A percentile compares a stretch with the other conserved stretches of the same genome.
These are phyloP conservation scores for Drosophila ironensis DNA, from an alignment of 1,140 invertebrate genomes.

Conservation along the genomic window DNA sequence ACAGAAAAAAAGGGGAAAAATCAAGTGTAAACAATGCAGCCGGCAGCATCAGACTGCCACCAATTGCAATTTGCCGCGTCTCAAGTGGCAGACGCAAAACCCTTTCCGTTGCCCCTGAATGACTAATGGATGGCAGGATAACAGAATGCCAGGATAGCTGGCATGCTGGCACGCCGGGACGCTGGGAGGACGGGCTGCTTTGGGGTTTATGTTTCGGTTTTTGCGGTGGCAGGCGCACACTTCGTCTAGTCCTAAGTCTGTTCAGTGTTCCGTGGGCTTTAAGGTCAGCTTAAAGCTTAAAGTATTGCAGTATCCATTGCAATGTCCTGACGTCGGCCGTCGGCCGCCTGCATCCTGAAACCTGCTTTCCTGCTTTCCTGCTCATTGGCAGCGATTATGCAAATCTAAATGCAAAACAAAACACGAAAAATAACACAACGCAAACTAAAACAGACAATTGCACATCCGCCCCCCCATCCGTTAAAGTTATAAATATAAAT, in stretches of 20 bases:
- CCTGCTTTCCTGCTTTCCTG: neutral
- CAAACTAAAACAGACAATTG: too few relatives aligned
- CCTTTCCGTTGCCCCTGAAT: conserved; percentile 24
- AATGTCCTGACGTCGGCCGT: too few relatives aligned
- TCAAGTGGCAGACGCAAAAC: conserved; percentile 66
- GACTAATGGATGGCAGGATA: conserved; percentile 57
- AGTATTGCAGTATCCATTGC: neutral
- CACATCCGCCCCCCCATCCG: conserved; percentile 1
- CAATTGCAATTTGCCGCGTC: conserved; percentile 77
- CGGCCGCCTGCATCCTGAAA: neutral
- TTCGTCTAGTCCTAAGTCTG: conserved; percentile 20
- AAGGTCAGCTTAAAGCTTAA: conserved; percentile 3
- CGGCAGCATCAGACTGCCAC: conserved; percentile 41
- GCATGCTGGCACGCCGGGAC: neutral
- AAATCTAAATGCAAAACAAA: conserved; percentile 39
- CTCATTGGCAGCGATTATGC: conserved; percentile 55
- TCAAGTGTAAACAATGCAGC: conserved; percentile 60
- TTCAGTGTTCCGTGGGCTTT: conserved; percentile 32
- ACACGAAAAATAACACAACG: conserved; percentile 17
- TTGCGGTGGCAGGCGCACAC: conserved; percentile 19
- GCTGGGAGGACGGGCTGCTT: neutral
- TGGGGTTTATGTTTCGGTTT: conserved; percentile 22
- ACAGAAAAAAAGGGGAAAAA: conserved; percentile 10
- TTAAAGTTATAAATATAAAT: conserved; percentile 78
- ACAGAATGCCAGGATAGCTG: neutral